These are phyloP conservation scores for Vespertilio murinus DNA, from an alignment of 2,797 vertebrate genomes.

Conservation along the genomic window DNA sequence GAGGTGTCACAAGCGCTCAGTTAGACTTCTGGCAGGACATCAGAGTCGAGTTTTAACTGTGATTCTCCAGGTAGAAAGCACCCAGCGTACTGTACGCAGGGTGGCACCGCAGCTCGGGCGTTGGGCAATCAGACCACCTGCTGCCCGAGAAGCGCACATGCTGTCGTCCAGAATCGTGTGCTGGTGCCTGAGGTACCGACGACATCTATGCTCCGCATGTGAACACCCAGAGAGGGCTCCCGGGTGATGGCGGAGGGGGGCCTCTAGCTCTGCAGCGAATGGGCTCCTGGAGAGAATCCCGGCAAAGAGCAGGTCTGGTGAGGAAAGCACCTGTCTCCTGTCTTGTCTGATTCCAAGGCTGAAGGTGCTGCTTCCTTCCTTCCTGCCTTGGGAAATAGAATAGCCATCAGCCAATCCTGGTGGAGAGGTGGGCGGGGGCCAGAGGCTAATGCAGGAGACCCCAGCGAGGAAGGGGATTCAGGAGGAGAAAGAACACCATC, in stretches of 20 bases:
- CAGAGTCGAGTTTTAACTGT: neutral
- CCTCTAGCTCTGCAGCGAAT: neutral
- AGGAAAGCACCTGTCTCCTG: neutral
- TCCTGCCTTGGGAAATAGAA: neutral
- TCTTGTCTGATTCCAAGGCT: neutral
- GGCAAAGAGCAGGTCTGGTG: neutral
- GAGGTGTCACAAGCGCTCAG: too few relatives aligned
- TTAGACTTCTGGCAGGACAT: neutral
- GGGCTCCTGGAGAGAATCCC: neutral
- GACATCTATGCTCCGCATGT: too few relatives aligned
- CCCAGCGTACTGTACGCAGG: too few relatives aligned
- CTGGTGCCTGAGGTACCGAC: neutral
- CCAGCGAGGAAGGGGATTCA: neutral
- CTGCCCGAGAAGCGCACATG: neutral
- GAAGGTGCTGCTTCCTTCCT: neutral
- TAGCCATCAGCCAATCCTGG: neutral
- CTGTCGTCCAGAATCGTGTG: fast-evolving
- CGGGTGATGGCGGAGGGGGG: neutral
- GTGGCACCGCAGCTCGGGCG: neutral
- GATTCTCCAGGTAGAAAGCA: neutral
- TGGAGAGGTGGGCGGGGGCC: too few relatives aligned
- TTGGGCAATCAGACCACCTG: fast-evolving
- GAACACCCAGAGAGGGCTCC: neutral
- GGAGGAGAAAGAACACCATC: neutral
- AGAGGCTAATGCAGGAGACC: neutral